Conservation (phyloP, 1,140 invertebrate species). For the Coenobita brevimanus region DNA sequence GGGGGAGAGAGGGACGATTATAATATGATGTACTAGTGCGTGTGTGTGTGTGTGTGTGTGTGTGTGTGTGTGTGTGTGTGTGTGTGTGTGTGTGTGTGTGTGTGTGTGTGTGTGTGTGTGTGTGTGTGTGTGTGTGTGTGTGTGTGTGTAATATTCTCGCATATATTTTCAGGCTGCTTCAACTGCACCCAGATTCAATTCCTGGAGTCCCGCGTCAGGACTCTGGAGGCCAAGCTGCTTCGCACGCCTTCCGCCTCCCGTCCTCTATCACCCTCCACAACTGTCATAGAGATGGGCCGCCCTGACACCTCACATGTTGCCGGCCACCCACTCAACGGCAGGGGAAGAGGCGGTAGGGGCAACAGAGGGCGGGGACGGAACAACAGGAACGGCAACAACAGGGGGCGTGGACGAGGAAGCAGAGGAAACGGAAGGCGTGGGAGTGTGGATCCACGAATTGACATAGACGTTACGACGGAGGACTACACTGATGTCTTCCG, state of each 20-base stretch:
- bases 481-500: conserved; percentile 20
- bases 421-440: conserved; percentile 1
- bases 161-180: conserved; percentile 50
- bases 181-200: conserved; percentile 65
- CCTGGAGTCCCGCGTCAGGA: conserved; percentile 56
- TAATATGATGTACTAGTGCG: too few species aligned
- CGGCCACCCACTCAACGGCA: conserved; percentile 59
- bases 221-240: conserved; percentile 62
- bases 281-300: conserved; percentile 63
- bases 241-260: conserved; percentile 36
- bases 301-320: conserved; percentile 65
- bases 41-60: too few species aligned
- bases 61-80: too few species aligned
- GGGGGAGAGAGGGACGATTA: too few species aligned
- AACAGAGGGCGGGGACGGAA: conserved; percentile 25
- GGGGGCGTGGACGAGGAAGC: conserved; percentile 13
- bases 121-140: too few species aligned
- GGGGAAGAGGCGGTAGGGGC: too few species aligned
- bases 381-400: not conserved
- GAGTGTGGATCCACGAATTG: not conserved
- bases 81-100: too few species aligned
- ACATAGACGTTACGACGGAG: conserved; percentile 33
- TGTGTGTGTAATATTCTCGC: too few species aligned
- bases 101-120: too few species aligned
- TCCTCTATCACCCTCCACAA: not conserved